Percentiles rank a stretch among this genome's conserved stretches.
Conservation (phyloP, 1,140 invertebrate genomes). For the Cardiocondyla obscurior region DNA sequence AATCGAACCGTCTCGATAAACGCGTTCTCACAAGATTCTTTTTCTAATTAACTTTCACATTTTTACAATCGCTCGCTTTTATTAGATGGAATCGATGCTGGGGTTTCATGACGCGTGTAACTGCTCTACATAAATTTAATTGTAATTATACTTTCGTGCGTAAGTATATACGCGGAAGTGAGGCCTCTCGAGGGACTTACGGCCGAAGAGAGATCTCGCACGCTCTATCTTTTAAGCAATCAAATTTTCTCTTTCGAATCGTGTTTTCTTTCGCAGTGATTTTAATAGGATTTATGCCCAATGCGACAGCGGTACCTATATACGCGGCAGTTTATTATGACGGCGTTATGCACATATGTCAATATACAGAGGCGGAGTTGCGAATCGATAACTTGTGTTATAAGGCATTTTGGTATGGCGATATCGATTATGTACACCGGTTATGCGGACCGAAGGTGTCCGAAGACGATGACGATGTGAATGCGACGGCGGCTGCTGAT, state of each 20-base stretch:
- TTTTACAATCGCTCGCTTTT: slow-evolving; percentile 6
- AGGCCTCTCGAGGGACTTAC: no score
- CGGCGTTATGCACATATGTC: slow-evolving; percentile 53
- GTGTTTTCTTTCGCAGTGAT: no score
- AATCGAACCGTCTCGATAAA: not conserved
- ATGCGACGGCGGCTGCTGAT: not conserved
- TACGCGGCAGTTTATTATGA: slow-evolving; percentile 29
- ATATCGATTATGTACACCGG: slow-evolving; percentile 57
- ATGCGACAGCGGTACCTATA: not conserved
- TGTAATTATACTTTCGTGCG: not conserved
- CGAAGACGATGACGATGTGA: slow-evolving; percentile 49
- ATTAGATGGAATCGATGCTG: slow-evolving; percentile 11
- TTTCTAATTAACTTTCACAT: slow-evolving; percentile 40
- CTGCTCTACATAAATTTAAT: slow-evolving; percentile 10
- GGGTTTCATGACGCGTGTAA: slow-evolving; percentile 11
- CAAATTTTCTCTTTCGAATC: not conserved
- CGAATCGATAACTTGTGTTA: slow-evolving; percentile 60
- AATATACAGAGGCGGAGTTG: slow-evolving; percentile 37
- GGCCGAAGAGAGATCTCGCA: slow-evolving; percentile 7
- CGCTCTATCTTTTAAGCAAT: not conserved
- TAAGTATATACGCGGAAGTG: no score
- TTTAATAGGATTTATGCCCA: not conserved
- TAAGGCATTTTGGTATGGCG: slow-evolving; percentile 54
- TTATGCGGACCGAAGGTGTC: slow-evolving; percentile 52
- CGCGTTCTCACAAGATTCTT: not conserved